Percentiles rank a stretch among this genome's conserved stretches.
phyloP scores from a whole-genome alignment of 2,888 invertebrate genomes.

The Drosophila tanythrix region DNA sequence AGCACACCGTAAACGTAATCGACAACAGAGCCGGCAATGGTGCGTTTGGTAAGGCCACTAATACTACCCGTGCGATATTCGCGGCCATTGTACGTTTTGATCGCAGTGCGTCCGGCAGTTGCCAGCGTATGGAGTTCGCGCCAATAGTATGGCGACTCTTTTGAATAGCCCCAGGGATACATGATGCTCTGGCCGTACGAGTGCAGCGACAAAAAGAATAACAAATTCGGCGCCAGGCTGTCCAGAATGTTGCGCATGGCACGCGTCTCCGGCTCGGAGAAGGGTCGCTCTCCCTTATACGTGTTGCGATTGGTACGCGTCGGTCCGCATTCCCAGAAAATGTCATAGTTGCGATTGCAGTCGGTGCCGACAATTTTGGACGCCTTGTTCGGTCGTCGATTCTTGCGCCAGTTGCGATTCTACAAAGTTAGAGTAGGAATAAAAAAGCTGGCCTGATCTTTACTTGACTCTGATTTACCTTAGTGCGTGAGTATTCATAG shows the following conservation, averaged over 20 bases:
- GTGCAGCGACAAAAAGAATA: slow-evolving; percentile 84
- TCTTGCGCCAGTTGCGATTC: slow-evolving; percentile 88
- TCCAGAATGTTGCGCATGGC: slow-evolving; percentile 80
- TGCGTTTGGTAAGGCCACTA: slow-evolving; percentile 77
- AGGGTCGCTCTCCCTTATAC: slow-evolving; percentile 83
- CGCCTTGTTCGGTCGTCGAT: slow-evolving; percentile 84
- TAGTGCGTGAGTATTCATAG: slow-evolving; percentile 87
- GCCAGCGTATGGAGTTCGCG: slow-evolving; percentile 80
- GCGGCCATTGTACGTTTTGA: slow-evolving; percentile 81
- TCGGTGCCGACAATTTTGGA: slow-evolving; percentile 87
- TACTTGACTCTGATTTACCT: slow-evolving; percentile 77
- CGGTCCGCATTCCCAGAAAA: slow-evolving; percentile 86
- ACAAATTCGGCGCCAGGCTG: slow-evolving; percentile 74
- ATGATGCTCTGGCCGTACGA: slow-evolving; percentile 84
- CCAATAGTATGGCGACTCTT: slow-evolving; percentile 77
- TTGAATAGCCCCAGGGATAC: slow-evolving; percentile 84
- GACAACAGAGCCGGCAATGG: slow-evolving; percentile 82
- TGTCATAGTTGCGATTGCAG: slow-evolving; percentile 89
- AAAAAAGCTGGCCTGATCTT: background rate
- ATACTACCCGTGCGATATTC: slow-evolving; percentile 84
- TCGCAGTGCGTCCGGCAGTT: slow-evolving; percentile 81
- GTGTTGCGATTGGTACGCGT: slow-evolving; percentile 74
- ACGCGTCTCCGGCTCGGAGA: slow-evolving; percentile 84
- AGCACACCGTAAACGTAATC: slow-evolving; percentile 84
- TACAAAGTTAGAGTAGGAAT: slow-evolving; percentile 59